Evolutionary conservation across 2,797 vertebrate species (phyloP), one percentile per base, ranked within the genome.

Genomic region (Eulemur mongoz): DNA sequence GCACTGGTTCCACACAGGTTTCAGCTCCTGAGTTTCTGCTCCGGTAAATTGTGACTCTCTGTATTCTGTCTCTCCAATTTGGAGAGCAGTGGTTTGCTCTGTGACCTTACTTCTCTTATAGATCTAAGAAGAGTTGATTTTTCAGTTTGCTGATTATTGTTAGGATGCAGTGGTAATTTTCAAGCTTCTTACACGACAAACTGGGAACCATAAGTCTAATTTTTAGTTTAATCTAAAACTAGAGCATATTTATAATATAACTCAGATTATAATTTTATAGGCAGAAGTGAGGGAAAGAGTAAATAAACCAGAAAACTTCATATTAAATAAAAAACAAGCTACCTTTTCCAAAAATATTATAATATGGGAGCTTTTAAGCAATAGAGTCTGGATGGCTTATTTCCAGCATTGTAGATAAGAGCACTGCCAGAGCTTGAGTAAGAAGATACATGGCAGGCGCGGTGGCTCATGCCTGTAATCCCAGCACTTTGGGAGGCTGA

Each of bases 161-260:
- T 89, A 50, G 72, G 59, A 52, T 76, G 25, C 7, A 32, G 11
- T 52, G 73, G 25, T 45, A 52, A 52, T 45, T 89, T 78, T 7
- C 18, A 78, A 8, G 17, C 43, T 90, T 80, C 38, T 80, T 69
- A 80, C 63, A 35, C 45, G 30, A 15, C 88, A 80, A 30, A 67
- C 50, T 69, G 38, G 35, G 43, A 57, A 45, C 63, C 6, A 18
- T 7, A 57, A 45, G 18, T 69, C 38, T 70, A 81, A 57, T 61
- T 96, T 93, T 87, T 93, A 81, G 35, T 94, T 93, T 86, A 43
- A 45, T 73, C 22, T 86, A 87, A 93, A 96, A 80, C 22, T 81
- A 50, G 35, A 85, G 23, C 65, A 35, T 89, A 72, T 93, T 89
- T 97, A 81, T 75, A 94, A 61, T 97, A 81, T 75, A 94, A 61